A percentile compares a stretch with the other conserved stretches of the same genome.
Evolutionary conservation across 2,797 vertebrate species (phyloP).

Genomic region (Galaxias olidus): DNA sequence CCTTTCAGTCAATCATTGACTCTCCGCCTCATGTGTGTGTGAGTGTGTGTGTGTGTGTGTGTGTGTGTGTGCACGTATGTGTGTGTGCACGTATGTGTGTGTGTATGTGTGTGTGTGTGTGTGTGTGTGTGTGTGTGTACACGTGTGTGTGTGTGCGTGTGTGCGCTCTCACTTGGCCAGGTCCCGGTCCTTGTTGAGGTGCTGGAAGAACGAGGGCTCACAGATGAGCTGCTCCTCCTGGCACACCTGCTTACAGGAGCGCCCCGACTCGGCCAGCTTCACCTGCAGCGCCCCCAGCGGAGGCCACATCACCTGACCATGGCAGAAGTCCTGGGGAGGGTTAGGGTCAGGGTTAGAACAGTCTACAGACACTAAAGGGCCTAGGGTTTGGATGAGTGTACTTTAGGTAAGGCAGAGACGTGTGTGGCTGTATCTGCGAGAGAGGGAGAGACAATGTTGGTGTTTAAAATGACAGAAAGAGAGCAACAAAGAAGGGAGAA

Average conservation of each 20-base stretch:
- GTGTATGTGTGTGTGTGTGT: neutral
- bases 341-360: neutral
- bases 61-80: neutral
- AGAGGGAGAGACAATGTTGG: too few species aligned
- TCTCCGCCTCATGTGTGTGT: neutral
- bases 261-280: slow-evolving; percentile 85
- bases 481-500: neutral
- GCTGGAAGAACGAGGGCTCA: slow-evolving; percentile 97
- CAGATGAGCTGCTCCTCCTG: slow-evolving; percentile 98
- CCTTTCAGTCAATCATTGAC: too few species aligned
- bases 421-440: too few species aligned
- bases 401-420: too few species aligned
- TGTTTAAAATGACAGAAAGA: neutral
- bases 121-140: neutral
- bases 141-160: neutral
- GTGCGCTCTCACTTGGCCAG: slow-evolving; percentile 81
- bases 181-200: slow-evolving; percentile 97
- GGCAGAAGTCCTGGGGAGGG: slow-evolving; percentile 92
- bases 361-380: neutral
- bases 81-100: slow-evolving; percentile 3
- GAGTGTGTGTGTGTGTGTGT: neutral
- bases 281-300: slow-evolving; percentile 91
- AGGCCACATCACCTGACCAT: slow-evolving; percentile 98
- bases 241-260: slow-evolving; percentile 94
- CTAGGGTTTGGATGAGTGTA: neutral